Base-by-base conservation (phyloP, 2,888 invertebrate genomes). In the Zonitis immaculata region DNA sequence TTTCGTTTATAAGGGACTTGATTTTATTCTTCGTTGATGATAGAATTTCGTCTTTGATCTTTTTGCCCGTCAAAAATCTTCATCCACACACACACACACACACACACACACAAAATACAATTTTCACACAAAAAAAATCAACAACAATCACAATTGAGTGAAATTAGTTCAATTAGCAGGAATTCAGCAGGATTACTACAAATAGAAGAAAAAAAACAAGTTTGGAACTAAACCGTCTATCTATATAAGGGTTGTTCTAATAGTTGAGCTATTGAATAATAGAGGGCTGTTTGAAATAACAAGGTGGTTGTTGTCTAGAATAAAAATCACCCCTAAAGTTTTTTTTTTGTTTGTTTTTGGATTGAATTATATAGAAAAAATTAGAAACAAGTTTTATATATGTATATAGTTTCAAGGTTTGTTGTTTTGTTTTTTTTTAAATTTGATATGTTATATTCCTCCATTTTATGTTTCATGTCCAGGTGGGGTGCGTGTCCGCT, bases 401-500 rank as follows among this genome's bases (percentile, higher is more conserved):
- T n/a, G n/a, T n/a, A n/a, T n/a, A 16, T 8, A 8, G 2, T 35
- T 35, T 7, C 3, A n/a, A n/a, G n/a, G 8, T 7, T 35, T 35
- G 16, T 16, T 1, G 16, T 12, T 32, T 1, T 8, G 8, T 16
- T 16, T 35, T 35, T 35, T 7, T 16, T 8, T n/a, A n/a, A n/a
- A n/a, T n/a, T n/a, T n/a, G n/a, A n/a, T n/a, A 12, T 2, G 9
- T 35, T 1, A 20, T 30, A 16, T 44, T 51, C 66, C 59, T 54
- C 67, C 67, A 67, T 67, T 67, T 67, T 67, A 64, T 64, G 52
- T 32, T 54, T n/a, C 47, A 47, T 51, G 35, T 58, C 56, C 62
- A 66, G 60, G 64, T 57, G 61, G 60, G 64, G 66, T 64, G 63
- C 63, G 59, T 68, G 71, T 69, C 69, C 71, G 67, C 69, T 64